Percentiles rank a stretch among this genome's conserved stretches.
phyloP scores from a whole-genome alignment of 2,113 vertebrate genomes.

The Alligator mississippiensis region DNA sequence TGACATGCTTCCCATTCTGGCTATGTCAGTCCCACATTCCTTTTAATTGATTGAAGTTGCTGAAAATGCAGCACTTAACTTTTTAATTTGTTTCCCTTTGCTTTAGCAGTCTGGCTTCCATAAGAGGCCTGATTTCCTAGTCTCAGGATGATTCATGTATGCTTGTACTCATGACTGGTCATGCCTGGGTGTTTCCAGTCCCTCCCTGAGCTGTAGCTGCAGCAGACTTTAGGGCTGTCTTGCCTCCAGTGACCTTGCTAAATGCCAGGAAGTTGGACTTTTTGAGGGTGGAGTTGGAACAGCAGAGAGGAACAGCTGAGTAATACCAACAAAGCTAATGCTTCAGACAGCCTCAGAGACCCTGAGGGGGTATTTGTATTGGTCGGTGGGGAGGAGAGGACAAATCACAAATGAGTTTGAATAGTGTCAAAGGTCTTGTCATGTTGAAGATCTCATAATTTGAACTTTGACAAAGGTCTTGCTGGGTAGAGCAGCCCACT shows the following conservation, averaged over 20 bases:
- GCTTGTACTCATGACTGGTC: slow-evolving; percentile 11
- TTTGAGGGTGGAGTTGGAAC: slow-evolving; percentile 42
- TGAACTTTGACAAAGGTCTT: background rate
- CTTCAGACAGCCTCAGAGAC: background rate
- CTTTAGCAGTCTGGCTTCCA: rapidly evolving
- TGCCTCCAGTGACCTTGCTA: slow-evolving; percentile 2
- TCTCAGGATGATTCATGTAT: slow-evolving; percentile 44
- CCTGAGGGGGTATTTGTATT: background rate
- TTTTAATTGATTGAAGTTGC: background rate
- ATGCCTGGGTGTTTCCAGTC: slow-evolving; percentile 12
- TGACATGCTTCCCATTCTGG: background rate
- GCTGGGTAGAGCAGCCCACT: background rate
- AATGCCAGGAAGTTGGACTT: slow-evolving; percentile 37
- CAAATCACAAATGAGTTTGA: rapidly evolving
- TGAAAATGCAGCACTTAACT: background rate
- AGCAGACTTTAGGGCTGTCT: slow-evolving; percentile 19
- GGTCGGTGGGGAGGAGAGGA: background rate
- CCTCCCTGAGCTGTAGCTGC: background rate
- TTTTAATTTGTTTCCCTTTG: background rate
- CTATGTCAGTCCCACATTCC: background rate
- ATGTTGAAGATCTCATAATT: background rate
- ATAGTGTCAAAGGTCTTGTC: background rate
- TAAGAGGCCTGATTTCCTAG: background rate
- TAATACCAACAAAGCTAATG: slow-evolving; percentile 1
- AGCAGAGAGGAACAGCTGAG: slow-evolving; percentile 26